These are phyloP conservation scores for Steinernema scapterisci DNA, from an alignment of 2,888 invertebrate genomes.

Conservation along the genomic window DNA sequence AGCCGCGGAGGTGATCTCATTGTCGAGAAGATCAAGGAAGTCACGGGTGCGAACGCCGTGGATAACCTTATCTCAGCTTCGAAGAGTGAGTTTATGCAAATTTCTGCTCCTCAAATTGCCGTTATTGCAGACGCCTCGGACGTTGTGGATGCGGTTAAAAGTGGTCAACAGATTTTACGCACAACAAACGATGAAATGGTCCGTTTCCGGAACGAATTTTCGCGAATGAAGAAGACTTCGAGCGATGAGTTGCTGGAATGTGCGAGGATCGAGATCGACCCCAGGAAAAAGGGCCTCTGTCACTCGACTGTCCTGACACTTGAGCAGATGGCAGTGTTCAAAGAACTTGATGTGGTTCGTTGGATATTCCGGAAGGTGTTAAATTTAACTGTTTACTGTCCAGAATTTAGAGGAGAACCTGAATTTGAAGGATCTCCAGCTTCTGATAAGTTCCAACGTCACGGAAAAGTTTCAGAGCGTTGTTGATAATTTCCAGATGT, in stretches of 20 bases:
- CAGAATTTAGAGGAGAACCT: slow-evolving; percentile 46
- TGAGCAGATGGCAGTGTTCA: slow-evolving; percentile 47
- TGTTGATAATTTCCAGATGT: slow-evolving; percentile 46
- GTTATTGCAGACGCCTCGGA: slow-evolving; percentile 20
- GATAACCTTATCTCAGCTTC: slow-evolving; percentile 43
- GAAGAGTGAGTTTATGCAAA: slow-evolving; percentile 38
- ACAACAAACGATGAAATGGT: slow-evolving; percentile 4
- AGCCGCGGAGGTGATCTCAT: slow-evolving; percentile 51
- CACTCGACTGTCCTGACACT: slow-evolving; percentile 51
- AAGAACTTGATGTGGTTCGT: slow-evolving; percentile 48
- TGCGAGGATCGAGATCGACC: slow-evolving; percentile 52
- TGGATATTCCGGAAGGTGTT: no score
- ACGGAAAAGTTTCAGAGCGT: slow-evolving; percentile 44
- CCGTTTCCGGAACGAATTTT: slow-evolving; percentile 14
- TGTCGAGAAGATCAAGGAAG: slow-evolving; percentile 56
- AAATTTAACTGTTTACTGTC: slow-evolving; percentile 29
- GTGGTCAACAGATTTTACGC: not conserved
- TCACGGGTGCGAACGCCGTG: slow-evolving; percentile 58
- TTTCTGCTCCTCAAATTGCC: no score
- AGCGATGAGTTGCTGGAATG: slow-evolving; percentile 34
- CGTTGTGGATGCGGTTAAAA: not conserved
- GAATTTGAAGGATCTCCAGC: slow-evolving; percentile 44
- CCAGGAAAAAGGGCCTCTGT: slow-evolving; percentile 52
- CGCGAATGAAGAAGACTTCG: slow-evolving; percentile 13
- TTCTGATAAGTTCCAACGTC: slow-evolving; percentile 51